Evolutionary conservation across 1,140 invertebrate genomes (phyloP), one percentile per base, ranked within the genome.

Genomic region (Aporrectodea caliginosa): DNA sequence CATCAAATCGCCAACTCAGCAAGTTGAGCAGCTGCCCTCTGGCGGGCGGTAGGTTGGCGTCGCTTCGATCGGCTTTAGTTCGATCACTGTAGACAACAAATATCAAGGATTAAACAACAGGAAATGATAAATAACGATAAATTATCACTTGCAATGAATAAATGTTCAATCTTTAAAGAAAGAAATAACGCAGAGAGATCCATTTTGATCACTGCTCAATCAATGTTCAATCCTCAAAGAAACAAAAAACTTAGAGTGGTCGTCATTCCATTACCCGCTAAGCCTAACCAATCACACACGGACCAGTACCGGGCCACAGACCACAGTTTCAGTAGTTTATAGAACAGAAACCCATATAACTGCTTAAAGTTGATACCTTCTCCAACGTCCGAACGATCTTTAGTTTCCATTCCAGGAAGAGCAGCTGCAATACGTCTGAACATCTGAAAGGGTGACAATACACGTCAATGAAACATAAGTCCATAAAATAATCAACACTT

Each of bases 381-480:
- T 22, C 73, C 73, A 22, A 34, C 31, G 33, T 74, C 73, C 29
- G 29, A 2, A n/a, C 30, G 31, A 74, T 74, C 73, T 31, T 34
- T 1, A 0, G 73, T 12, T 31, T 99, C 98, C 96, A 99, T 99
- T 81, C 98, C 98, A 75, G 98, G 98, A 85, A 99, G 90, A 83
- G 98, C 98, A 82, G 96, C 96, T 78, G 98, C 98, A 72, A 99
- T 97, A 88, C 97, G 92, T 90, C 97, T 91, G 90, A 99, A 99
- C 84, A 99, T 91, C 94, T 97, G 89, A 73, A 92, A 83, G 33
- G 22, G 83, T 81, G 81, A 84, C 78, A 82, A 77, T 69, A 80
- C n/a, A n/a, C n/a, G n/a, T n/a, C n/a, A n/a, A n/a, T n/a, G n/a
- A n/a, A n/a, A n/a, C n/a, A n/a, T n/a, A n/a, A n/a, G n/a, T n/a